Percentiles rank a stretch among this genome's conserved stretches.
These are phyloP conservation scores for Helicolenus hilgendorfi DNA, from an alignment of 2,797 vertebrate genomes.

Conservation along the genomic window DNA sequence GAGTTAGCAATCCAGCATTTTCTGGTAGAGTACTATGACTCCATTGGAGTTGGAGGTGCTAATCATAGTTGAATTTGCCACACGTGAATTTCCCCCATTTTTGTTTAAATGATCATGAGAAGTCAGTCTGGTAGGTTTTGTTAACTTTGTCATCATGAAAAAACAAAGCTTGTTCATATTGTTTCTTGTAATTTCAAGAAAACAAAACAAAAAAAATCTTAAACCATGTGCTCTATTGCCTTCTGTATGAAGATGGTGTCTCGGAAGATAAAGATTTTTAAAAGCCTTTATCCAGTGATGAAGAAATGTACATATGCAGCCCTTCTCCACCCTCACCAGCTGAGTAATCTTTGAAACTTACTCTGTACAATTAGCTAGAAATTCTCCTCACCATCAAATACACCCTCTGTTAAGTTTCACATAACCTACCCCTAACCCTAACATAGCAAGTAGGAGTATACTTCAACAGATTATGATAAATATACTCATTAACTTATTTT, in stretches of 20 bases:
- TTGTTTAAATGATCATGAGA: slow-evolving; percentile 7
- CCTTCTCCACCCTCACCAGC: not conserved
- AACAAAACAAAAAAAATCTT: not conserved
- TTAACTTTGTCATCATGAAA: slow-evolving; percentile 8
- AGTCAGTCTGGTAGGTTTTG: not conserved
- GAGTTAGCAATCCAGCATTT: not conserved
- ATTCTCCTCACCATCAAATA: slow-evolving; percentile 27
- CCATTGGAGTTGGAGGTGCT: not conserved
- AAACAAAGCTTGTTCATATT: slow-evolving; percentile 7
- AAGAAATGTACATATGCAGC: slow-evolving; percentile 33
- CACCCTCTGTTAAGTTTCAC: slow-evolving; percentile 16
- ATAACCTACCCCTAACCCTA: not conserved
- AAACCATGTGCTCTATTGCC: slow-evolving; percentile 18
- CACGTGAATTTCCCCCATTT: not conserved
- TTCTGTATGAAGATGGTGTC: slow-evolving; percentile 1
- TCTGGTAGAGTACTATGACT: not conserved
- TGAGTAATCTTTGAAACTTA: not conserved
- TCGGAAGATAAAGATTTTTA: not conserved
- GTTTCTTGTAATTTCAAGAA: not conserved
- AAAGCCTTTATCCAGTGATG: slow-evolving; percentile 1
- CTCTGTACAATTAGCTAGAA: not conserved
- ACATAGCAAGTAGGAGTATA: not conserved
- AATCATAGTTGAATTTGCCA: not conserved
- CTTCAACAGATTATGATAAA: slow-evolving; percentile 11
- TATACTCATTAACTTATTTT: slow-evolving; percentile 11